Percentiles rank a stretch among this genome's conserved stretches.
These are phyloP conservation scores for Ophiothrix spiculata DNA, from an alignment of 35 echinoderm and acorn worm genomes.

Conservation along the genomic window DNA sequence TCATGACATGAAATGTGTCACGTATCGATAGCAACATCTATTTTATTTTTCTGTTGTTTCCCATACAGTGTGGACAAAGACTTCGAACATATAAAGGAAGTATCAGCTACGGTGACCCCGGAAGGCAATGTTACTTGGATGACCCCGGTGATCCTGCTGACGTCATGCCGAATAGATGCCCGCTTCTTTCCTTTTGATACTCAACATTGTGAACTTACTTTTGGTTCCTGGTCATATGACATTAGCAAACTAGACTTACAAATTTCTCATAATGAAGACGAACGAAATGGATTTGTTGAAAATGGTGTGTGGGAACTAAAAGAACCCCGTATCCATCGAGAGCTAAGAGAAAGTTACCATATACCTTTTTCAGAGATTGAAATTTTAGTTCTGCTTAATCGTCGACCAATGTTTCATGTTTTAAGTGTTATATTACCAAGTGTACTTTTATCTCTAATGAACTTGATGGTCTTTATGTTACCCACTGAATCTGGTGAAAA, in stretches of 20 bases:
- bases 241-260: slow-evolving; percentile 25
- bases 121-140: slow-evolving; percentile 42
- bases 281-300: neutral
- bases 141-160: slow-evolving; percentile 43
- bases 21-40: too few species aligned
- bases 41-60: neutral
- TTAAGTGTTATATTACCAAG: slow-evolving; percentile 79
- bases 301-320: slow-evolving; percentile 1
- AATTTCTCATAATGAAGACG: slow-evolving; percentile 3
- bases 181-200: slow-evolving; percentile 63
- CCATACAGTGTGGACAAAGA: slow-evolving; percentile 50
- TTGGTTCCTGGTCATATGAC: slow-evolving; percentile 60
- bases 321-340: neutral
- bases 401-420: slow-evolving; percentile 68
- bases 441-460: slow-evolving; percentile 61
- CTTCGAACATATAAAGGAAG: slow-evolving; percentile 43
- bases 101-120: slow-evolving; percentile 1
- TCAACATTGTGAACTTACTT: slow-evolving; percentile 42
- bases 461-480: slow-evolving; percentile 66
- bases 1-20: too few species aligned
- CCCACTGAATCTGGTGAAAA: slow-evolving; percentile 81
- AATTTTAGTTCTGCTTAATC: slow-evolving; percentile 24
- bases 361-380: neutral
- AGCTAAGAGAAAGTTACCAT: neutral
- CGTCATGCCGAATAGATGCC: slow-evolving; percentile 60